Evolutionary conservation across 2,113 vertebrate species (phyloP).

Genomic region (Lathamus discolor): DNA sequence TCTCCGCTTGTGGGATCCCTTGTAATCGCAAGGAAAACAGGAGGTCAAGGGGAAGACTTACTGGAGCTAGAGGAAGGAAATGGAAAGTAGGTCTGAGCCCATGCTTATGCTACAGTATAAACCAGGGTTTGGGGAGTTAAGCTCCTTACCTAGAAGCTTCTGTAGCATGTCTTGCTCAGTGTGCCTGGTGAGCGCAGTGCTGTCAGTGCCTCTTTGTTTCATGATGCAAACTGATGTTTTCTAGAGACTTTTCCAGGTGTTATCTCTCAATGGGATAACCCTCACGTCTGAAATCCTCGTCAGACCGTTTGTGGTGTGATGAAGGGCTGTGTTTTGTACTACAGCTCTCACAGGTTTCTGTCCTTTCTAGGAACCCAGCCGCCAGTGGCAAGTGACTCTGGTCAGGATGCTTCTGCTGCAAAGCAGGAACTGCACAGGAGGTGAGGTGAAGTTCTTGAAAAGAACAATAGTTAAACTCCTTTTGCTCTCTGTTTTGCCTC

Average conservation of each 20-base stretch:
- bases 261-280: background rate
- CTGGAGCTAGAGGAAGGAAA: background rate
- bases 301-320: background rate
- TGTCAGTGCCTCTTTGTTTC: background rate
- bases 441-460: constrained; percentile 64
- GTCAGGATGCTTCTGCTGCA: constrained; percentile 58
- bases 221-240: background rate
- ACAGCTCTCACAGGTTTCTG: background rate
- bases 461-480: background rate
- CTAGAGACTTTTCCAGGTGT: background rate
- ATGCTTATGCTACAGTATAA: background rate
- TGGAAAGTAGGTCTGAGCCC: background rate
- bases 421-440: constrained; percentile 83
- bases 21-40: background rate
- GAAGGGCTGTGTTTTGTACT: background rate
- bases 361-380: constrained; percentile 46
- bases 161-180: background rate
- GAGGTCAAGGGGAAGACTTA: background rate
- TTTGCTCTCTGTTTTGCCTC: background rate
- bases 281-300: background rate
- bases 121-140: background rate
- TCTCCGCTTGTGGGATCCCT: background rate
- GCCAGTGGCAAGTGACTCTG: background rate
- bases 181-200: background rate
- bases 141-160: background rate